A percentile compares a stretch with the other conserved stretches of the same genome.
These are phyloP conservation scores for Poeciliopsis retropinna DNA, from an alignment of 2,113 vertebrate genomes.

Conservation along the genomic window DNA sequence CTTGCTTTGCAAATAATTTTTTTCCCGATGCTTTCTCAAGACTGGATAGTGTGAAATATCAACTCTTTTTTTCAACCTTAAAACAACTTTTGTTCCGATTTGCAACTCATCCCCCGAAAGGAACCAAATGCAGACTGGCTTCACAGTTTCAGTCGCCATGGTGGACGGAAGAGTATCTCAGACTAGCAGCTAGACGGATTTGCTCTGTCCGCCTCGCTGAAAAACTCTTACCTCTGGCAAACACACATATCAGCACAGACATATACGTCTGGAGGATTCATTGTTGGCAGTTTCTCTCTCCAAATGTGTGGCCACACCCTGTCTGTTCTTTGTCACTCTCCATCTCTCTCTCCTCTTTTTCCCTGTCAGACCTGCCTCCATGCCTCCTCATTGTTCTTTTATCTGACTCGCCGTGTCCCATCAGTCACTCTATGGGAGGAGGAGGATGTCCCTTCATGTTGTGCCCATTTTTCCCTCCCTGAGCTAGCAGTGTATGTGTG, in stretches of 20 bases:
- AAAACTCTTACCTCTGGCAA: conserved; percentile 69
- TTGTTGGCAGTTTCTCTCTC: conserved; percentile 45
- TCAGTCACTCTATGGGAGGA: conserved; percentile 58
- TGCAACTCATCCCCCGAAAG: too few species aligned
- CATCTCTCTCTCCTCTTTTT: conserved; percentile 26
- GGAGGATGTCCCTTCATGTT: conserved; percentile 66
- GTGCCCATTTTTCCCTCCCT: conserved; percentile 68
- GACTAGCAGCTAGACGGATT: conserved; percentile 65
- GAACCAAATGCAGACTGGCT: conserved; percentile 32
- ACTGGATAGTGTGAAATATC: too few species aligned
- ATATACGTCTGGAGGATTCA: conserved; percentile 55
- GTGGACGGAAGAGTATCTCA: conserved; percentile 50
- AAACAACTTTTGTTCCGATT: too few species aligned
- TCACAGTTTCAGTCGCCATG: conserved; percentile 25
- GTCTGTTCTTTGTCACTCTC: conserved; percentile 31
- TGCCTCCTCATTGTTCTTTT: conserved; percentile 61
- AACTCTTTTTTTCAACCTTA: too few species aligned
- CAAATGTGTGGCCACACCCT: conserved; percentile 54
- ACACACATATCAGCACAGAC: conserved; percentile 54
- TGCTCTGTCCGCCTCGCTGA: conserved; percentile 63
- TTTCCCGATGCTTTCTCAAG: too few species aligned
- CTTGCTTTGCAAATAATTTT: too few species aligned
- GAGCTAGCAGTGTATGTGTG: conserved; percentile 40
- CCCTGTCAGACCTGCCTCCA: conserved; percentile 48
- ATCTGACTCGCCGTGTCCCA: conserved; percentile 67